Percentiles rank a stretch among this genome's conserved stretches.
Evolutionary conservation across 2,888 invertebrate genomes (phyloP).

Genomic region (Fissipunctia ypsillon): DNA sequence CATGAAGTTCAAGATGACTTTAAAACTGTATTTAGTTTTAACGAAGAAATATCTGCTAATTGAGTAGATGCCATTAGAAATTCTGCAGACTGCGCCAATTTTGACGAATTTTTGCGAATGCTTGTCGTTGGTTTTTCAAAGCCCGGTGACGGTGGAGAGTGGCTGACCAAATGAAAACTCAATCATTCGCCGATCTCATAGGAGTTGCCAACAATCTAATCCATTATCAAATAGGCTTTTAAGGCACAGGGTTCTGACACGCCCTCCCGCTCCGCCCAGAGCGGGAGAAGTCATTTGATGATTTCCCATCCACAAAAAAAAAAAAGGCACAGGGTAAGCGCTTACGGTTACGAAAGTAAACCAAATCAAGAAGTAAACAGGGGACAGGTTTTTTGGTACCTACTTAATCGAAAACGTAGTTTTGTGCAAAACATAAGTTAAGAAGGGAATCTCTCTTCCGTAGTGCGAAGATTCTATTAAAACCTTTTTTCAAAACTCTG

Average conservation of each 20-base stretch:
- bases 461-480: not conserved
- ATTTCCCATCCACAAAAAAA: too few species aligned
- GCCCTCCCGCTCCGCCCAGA: too few species aligned
- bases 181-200: too few species aligned
- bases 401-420: too few species aligned
- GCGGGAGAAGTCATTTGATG: too few species aligned
- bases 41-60: not conserved
- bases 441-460: not conserved
- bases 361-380: not conserved
- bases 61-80: not conserved
- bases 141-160: not conserved
- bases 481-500: not conserved
- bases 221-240: not conserved
- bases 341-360: not conserved
- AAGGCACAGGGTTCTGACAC: not conserved
- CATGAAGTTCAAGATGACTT: not conserved
- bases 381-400: not conserved
- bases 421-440: not conserved
- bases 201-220: not conserved
- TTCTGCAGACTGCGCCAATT: not conserved
- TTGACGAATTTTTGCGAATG: not conserved
- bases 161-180: not conserved
- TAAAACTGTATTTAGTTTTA: not conserved
- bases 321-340: not conserved
- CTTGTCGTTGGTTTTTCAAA: not conserved